A percentile compares a stretch with the other conserved stretches of the same genome.
Evolutionary conservation across 2,888 invertebrate species (phyloP).

Genomic region (Sphaerophoria taeniata): DNA sequence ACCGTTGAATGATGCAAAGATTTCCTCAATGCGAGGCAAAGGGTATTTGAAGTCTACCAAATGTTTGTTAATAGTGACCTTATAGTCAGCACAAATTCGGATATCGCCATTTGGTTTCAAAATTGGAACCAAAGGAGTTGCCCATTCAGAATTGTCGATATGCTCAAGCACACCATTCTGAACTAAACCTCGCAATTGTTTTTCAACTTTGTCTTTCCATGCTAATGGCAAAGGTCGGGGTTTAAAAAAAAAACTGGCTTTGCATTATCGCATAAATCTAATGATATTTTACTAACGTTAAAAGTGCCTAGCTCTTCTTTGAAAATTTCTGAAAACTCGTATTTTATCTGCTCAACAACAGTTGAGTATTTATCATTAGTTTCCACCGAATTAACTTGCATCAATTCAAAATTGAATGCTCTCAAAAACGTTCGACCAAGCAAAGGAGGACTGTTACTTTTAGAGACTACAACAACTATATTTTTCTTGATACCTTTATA

Average conservation of each 20-base stretch:
- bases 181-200: constrained; percentile 23
- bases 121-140: constrained; percentile 43
- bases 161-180: too few relatives aligned
- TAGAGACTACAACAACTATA: constrained; percentile 26
- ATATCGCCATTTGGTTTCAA: constrained; percentile 44
- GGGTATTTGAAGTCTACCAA: constrained; percentile 23
- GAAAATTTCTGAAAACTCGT: constrained; percentile 42
- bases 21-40: constrained; percentile 21
- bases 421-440: constrained; percentile 31
- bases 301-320: constrained; percentile 20
- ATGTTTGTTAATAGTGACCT: constrained; percentile 38
- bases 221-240: constrained; percentile 39
- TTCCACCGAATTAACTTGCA: too few relatives aligned
- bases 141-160: constrained; percentile 55
- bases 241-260: constrained; percentile 45
- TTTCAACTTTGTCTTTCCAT: constrained; percentile 47
- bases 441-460: constrained; percentile 26
- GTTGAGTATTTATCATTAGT: constrained; percentile 17
- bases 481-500: constrained; percentile 30
- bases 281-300: neutral
- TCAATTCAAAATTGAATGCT: constrained; percentile 51
- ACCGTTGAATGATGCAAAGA: constrained; percentile 31
- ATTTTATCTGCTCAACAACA: constrained; percentile 25
- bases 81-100: constrained; percentile 32
- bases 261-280: constrained; percentile 6